These are phyloP conservation scores for Macheiramphus alcinus DNA, from an alignment of 2,113 vertebrate species.

Conservation along the genomic window DNA sequence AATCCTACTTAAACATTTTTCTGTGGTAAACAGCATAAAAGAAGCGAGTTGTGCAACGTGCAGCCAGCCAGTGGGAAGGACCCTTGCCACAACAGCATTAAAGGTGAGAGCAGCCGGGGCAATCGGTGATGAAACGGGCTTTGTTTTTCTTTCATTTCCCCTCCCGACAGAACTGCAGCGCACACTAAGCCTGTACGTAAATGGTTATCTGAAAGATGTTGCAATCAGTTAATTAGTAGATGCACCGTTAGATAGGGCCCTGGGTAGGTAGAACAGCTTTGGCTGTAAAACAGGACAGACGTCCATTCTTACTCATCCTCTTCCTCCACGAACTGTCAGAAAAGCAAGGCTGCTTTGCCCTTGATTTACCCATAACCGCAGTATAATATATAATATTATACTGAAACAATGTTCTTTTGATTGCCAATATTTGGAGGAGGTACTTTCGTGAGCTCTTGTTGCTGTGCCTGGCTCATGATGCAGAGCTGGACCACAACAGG, in stretches of 20 bases:
- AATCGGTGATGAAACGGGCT: not conserved
- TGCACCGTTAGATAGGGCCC: too few relatives aligned
- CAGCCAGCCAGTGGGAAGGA: not conserved
- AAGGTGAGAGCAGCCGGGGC: not conserved
- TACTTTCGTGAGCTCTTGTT: not conserved
- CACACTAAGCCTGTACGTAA: too few relatives aligned
- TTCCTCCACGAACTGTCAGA: not conserved
- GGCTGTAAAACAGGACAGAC: not conserved
- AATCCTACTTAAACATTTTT: slow-evolving; percentile 51
- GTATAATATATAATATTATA: too few relatives aligned
- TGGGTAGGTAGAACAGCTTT: not conserved
- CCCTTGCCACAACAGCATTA: not conserved
- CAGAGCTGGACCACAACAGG: not conserved
- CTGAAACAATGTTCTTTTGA: not conserved
- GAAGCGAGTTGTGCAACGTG: not conserved
- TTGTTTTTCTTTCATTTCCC: not conserved
- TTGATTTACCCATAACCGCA: not conserved
- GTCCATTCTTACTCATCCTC: accelerated
- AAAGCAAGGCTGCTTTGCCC: not conserved
- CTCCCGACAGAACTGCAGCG: not conserved
- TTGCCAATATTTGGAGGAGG: not conserved
- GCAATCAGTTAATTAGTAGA: not conserved
- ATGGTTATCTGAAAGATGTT: not conserved
- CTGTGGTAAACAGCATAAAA: slow-evolving; percentile 17
- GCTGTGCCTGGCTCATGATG: not conserved